These are phyloP conservation scores for Aquatica leii DNA, from an alignment of 2,888 invertebrate genomes.

Conservation along the genomic window DNA sequence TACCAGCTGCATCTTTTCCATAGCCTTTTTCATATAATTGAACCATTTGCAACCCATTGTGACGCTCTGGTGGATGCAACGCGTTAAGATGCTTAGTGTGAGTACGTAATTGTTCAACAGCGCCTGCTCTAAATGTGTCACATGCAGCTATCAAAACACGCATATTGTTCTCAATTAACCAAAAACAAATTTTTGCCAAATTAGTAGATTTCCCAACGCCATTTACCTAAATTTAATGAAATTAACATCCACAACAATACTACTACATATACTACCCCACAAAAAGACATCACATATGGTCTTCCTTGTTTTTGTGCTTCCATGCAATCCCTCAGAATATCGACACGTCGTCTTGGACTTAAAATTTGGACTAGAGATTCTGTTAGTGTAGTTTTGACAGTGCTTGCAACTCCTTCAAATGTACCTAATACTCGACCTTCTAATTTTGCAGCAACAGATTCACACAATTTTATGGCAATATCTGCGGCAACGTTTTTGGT, in stretches of 20 bases:
- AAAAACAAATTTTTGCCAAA: slow-evolving; percentile 98
- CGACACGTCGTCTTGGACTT: slow-evolving; percentile 93
- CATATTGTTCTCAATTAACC: slow-evolving; percentile 97
- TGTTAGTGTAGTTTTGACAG: slow-evolving; percentile 86
- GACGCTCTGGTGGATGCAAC: slow-evolving; percentile 82
- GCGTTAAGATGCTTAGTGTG: slow-evolving; percentile 93
- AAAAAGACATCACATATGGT: slow-evolving; percentile 97
- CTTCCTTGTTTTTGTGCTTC: slow-evolving; percentile 81
- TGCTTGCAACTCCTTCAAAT: slow-evolving; percentile 90
- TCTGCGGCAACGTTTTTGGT: slow-evolving; percentile 97
- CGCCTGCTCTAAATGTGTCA: slow-evolving; percentile 98
- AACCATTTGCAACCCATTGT: slow-evolving; percentile 81
- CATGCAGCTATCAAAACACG: slow-evolving; percentile 98
- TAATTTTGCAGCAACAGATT: slow-evolving; percentile 88
- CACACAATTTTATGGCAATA: slow-evolving; percentile 92
- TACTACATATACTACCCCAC: slow-evolving; percentile 73
- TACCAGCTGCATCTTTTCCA: slow-evolving; percentile 98
- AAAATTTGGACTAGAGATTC: slow-evolving; percentile 94
- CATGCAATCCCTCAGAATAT: slow-evolving; percentile 94
- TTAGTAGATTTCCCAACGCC: slow-evolving; percentile 99
- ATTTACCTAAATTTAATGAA: slow-evolving; percentile 65
- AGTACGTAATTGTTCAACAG: slow-evolving; percentile 97
- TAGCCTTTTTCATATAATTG: slow-evolving; percentile 98
- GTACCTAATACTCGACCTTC: slow-evolving; percentile 95
- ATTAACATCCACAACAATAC: not conserved